Percentiles rank a stretch among this genome's conserved stretches.
phyloP scores from a whole-genome alignment of 1,140 invertebrate species.

The Drosophila prosaltans region DNA sequence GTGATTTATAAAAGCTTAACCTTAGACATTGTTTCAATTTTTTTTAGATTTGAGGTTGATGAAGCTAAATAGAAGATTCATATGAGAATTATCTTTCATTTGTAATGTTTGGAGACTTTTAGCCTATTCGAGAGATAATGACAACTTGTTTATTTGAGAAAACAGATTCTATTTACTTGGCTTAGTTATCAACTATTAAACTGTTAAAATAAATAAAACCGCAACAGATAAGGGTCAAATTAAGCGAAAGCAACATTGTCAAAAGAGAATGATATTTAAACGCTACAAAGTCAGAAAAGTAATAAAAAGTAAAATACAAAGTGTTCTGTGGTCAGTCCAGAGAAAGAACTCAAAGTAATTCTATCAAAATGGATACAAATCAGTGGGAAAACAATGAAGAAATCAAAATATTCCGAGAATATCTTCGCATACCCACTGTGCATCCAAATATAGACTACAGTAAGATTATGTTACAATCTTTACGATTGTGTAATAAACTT shows the following conservation, averaged over 20 bases:
- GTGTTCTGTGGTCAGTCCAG: neutral
- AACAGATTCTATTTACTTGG: neutral
- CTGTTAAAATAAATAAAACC: neutral
- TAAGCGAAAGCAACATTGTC: neutral
- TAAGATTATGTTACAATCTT: constrained; percentile 82
- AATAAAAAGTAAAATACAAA: neutral
- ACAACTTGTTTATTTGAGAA: neutral
- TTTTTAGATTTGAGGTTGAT: neutral
- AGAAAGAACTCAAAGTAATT: neutral
- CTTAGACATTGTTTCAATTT: neutral
- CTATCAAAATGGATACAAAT: constrained; percentile 38
- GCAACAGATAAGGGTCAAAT: neutral
- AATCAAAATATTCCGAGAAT: constrained; percentile 91
- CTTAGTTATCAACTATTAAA: neutral
- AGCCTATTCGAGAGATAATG: neutral
- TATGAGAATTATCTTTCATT: neutral
- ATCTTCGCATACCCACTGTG: constrained; percentile 91
- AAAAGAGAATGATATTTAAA: neutral
- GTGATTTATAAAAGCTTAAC: too few relatives aligned
- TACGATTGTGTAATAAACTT: constrained; percentile 30
- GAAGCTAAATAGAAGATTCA: too few relatives aligned
- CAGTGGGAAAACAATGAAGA: constrained; percentile 86
- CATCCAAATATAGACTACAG: constrained; percentile 93
- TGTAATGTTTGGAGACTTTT: neutral
- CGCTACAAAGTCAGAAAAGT: neutral